These are phyloP conservation scores for Timema cristinae DNA, from an alignment of 2,888 invertebrate species.

Conservation along the genomic window DNA sequence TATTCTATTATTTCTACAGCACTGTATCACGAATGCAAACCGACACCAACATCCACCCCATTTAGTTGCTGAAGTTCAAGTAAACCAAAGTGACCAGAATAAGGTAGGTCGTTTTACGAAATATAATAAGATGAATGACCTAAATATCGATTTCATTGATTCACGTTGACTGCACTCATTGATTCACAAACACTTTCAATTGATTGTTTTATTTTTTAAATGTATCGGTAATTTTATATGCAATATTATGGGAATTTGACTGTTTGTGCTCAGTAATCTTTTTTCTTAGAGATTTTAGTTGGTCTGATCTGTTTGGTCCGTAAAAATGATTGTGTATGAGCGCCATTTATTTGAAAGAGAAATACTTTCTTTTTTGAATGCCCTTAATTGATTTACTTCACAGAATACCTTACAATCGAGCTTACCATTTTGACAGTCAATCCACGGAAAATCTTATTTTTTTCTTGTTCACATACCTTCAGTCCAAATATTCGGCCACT, in stretches of 20 bases:
- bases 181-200: background rate
- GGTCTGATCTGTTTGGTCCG: background rate
- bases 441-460: background rate
- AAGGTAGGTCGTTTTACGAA: background rate
- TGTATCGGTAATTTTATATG: background rate
- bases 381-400: background rate
- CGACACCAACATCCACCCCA: background rate
- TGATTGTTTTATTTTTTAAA: background rate
- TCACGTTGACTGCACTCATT: background rate
- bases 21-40: background rate
- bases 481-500: background rate
- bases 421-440: background rate
- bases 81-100: background rate
- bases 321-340: background rate
- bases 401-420: background rate
- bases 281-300: background rate
- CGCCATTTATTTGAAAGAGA: conserved; percentile 3
- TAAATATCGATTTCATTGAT: background rate
- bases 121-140: background rate
- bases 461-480: no score
- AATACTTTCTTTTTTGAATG: background rate
- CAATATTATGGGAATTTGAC: background rate
- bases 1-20: background rate
- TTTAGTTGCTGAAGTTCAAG: background rate
- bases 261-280: background rate